Evolutionary conservation across 2,888 invertebrate species (phyloP).

Genomic region (Ommatoiulus sabulosus): DNA sequence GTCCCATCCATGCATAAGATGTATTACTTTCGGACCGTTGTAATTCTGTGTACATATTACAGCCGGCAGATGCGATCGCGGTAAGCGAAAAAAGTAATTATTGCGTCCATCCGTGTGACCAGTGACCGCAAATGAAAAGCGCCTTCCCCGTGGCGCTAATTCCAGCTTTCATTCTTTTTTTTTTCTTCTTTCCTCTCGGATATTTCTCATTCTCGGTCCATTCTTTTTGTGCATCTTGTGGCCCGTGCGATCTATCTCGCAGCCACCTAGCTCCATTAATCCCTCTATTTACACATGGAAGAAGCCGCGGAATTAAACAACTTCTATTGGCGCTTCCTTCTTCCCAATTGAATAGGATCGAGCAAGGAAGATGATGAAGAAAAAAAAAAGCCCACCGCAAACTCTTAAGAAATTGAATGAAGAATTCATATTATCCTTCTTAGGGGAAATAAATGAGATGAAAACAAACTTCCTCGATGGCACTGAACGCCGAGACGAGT

Average conservation of each 20-base stretch:
- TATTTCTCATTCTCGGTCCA: neutral
- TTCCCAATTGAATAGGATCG: constrained; percentile 50
- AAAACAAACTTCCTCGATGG: constrained; percentile 50
- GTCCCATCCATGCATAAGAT: constrained; percentile 39
- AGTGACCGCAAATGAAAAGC: constrained; percentile 45
- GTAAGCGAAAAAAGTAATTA: constrained; percentile 45
- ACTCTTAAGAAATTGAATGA: constrained; percentile 49
- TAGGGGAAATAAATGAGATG: constrained; percentile 52
- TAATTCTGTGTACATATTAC: constrained; percentile 29
- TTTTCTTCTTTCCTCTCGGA: neutral
- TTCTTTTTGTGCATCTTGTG: constrained; percentile 33
- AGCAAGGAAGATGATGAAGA: neutral
- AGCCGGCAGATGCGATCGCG: constrained; percentile 16
- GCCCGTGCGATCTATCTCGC: constrained; percentile 1
- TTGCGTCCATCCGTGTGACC: constrained; percentile 47
- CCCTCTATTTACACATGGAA: constrained; percentile 53
- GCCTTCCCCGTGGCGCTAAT: constrained; percentile 36
- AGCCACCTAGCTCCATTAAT: constrained; percentile 42
- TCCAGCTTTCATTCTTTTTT: constrained; percentile 30
- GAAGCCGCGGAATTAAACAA: constrained; percentile 54
- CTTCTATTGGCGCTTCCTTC: constrained; percentile 42
- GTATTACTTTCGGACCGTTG: neutral
- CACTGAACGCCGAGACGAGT: constrained; percentile 4
- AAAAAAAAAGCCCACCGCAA: constrained; percentile 37
- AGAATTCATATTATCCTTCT: constrained; percentile 53